Percentiles rank a stretch among this genome's conserved stretches.
phyloP scores from a whole-genome alignment of 2,888 invertebrate species.

The Adineta ricciae region DNA sequence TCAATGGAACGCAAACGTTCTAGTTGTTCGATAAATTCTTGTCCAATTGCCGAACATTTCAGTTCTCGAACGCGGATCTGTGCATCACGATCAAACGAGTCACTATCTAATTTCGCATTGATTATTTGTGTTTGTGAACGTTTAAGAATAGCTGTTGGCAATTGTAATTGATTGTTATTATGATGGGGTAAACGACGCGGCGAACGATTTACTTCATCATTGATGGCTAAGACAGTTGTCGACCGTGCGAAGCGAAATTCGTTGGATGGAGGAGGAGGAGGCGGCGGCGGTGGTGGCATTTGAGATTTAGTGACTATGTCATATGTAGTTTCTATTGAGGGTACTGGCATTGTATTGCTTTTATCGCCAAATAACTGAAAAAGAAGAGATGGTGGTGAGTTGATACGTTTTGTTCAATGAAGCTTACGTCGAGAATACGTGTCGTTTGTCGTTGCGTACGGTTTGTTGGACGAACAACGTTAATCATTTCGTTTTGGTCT shows the following conservation, averaged over 20 bases:
- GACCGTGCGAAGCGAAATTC: not conserved
- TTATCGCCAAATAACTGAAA: conserved; percentile 16
- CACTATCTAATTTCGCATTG: not conserved
- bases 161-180: not conserved
- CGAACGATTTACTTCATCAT: not conserved
- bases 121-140: conserved; percentile 12
- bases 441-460: conserved; percentile 12
- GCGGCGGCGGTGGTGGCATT: not conserved
- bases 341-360: not conserved
- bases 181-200: conserved; percentile 4
- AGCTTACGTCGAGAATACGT: not conserved
- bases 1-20: not conserved
- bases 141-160: not conserved
- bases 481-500: not conserved
- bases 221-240: not conserved
- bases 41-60: not conserved
- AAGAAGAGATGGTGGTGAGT: not conserved
- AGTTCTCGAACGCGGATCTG: not conserved
- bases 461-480: not conserved
- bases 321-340: not conserved
- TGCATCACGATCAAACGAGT: conserved; percentile 4
- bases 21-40: not conserved
- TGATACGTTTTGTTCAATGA: too few species aligned
- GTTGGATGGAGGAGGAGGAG: not conserved
- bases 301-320: not conserved